Base-by-base conservation (phyloP, 2,797 vertebrate species). In the Tadarida brasiliensis region DNA sequence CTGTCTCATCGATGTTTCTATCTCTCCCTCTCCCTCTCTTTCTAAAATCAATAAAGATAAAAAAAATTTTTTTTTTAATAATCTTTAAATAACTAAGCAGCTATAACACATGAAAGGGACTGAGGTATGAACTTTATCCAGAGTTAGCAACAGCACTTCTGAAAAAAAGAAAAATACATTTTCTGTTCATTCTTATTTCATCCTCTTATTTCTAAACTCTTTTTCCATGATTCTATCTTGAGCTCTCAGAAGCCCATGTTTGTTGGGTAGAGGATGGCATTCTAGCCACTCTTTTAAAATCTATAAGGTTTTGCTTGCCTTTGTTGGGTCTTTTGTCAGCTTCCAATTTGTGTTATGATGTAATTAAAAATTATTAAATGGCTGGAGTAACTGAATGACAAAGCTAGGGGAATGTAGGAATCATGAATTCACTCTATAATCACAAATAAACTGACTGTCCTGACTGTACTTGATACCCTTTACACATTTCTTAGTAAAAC, bases 161-260 rank as follows among this genome's bases (percentile, higher is more conserved):
- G 8, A 87, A 81, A 59, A 76, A 76, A 33, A n/a, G 11, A 56
- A 77, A 77, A 33, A 54, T 51, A 12, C 0, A 35, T 35, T 77
- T 81, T 73, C n/a, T 92, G 1, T 70, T 87, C n/a, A 81, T 76
- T 85, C 3, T 28, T 33, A 87, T 80, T 85, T 81, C 26, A 65
- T 84, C 70, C 7, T n/a, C 19, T 90, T 95, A 81, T 94, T 68
- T 94, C n/a, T 94, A 71, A 91, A 59, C 51, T 73, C 16, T 82
- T 90, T 77, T 82, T 19, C 11, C 10, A 33, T 54, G 17, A 76
- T 87, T 93, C 57, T 51, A 39, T 80, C 73, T 6, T 14, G 59
- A 14, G 12, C 61, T 83, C 56, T 35, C n/a, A 73, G 54, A 80
- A 82, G 5, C 24, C 4, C 39, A 22, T 85, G 47, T 5, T 87